Base-by-base conservation (phyloP, 53 echinoderm and acorn worm genomes). In the Crossaster papposus region DNA sequence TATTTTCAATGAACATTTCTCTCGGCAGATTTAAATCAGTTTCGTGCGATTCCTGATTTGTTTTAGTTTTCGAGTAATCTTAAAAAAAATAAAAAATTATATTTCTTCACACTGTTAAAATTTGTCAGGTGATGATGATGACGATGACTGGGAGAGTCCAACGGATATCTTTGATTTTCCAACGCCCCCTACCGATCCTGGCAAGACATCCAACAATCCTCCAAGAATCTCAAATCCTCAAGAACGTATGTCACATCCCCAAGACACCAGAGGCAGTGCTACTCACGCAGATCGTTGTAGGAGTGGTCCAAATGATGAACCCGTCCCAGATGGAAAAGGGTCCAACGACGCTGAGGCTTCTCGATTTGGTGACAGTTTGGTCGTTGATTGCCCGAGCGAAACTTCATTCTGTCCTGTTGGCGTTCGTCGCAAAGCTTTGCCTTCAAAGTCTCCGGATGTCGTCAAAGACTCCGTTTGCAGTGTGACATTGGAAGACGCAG, bases 101-200 rank as follows among this genome's bases (percentile, higher is more conserved):
- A 44, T 44, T 44, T 1, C 44, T 44, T 44, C 9, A 44, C 44
- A 1, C 44, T 44, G 0, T 38, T 38, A 4, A 1, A 53, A 17
- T 29, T 0, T 52, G 50, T 50, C 18, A 76, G 55, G 7, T 62
- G 62, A 32, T 24, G 62, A 54, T 2, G 86, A 76, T 34, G 30
- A n/a, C 13, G 62, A 54, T 14, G 86, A 76, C 11, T 30, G 3
- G 3, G 4, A 36, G 68, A 87, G 87, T 63, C 55, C 55, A 3
- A 12, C 76, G 20, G 87, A 77, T 63, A 87, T 77, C 33, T 87
- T 87, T 76, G 86, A 74, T 24, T 13, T 22, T 35, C 75, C 33
- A 2, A 4, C 34, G 2, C 76, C 76, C 23, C 23, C 76, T 1
- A 24, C 6, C 44, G 18, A 4, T 32, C 53, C 22, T 8, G 13